Percentiles rank a stretch among this genome's conserved stretches.
Evolutionary conservation across 2,888 invertebrate genomes (phyloP).

Genomic region (Sycophila texana): DNA sequence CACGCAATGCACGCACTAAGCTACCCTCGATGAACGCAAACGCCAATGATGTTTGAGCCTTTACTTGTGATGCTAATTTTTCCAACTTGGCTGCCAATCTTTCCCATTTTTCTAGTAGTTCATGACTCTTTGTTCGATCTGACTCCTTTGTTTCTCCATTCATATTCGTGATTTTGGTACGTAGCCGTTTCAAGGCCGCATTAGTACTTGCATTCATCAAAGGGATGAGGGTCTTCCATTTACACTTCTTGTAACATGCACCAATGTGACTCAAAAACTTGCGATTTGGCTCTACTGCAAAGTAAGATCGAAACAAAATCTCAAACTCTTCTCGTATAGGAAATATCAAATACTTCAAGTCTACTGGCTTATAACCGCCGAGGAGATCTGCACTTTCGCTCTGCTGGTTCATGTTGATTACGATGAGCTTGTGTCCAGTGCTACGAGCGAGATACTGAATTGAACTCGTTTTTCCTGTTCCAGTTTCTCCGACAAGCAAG

Average conservation of each 20-base stretch:
- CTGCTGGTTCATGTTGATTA: conserved; percentile 99
- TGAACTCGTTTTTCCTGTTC: conserved; percentile 97
- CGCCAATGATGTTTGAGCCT: conserved; percentile 84
- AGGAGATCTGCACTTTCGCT: conserved; percentile 97
- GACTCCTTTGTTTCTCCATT: conserved; percentile 20
- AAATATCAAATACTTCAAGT: conserved; percentile 87
- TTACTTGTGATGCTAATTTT: conserved; percentile 85
- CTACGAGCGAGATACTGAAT: conserved; percentile 93
- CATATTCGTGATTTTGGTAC: conserved; percentile 53
- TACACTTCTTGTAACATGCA: conserved; percentile 84
- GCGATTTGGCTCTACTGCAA: conserved; percentile 85
- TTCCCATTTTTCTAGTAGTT: conserved; percentile 64
- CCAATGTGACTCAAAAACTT: conserved; percentile 90
- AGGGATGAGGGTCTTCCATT: conserved; percentile 84
- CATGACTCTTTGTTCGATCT: conserved; percentile 33
- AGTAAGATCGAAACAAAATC: conserved; percentile 86
- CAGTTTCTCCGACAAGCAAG: conserved; percentile 97
- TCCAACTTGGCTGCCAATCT: conserved; percentile 78
- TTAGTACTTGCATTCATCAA: conserved; percentile 85
- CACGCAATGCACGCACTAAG: conserved; percentile 91
- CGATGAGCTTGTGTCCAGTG: conserved; percentile 89
- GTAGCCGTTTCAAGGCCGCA: conserved; percentile 80
- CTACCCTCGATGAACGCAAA: conserved; percentile 97
- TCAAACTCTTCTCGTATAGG: conserved; percentile 92
- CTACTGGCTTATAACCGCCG: conserved; percentile 98